Conservation (phyloP, 2,113 vertebrate genomes). For the Onychostruthus taczanowskii region DNA sequence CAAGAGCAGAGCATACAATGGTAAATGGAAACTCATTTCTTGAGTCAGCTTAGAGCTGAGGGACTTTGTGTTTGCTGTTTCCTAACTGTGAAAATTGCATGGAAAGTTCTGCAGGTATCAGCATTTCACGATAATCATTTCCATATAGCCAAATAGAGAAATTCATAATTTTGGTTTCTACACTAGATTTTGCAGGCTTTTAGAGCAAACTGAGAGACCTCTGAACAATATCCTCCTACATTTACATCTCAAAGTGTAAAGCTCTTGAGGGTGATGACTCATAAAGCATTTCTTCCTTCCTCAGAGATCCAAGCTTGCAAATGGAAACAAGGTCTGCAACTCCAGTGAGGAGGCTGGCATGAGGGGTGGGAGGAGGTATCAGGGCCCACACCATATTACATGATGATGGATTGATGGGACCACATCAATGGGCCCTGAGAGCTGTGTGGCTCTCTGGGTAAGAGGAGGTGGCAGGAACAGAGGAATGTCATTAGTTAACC, state of each 20-base stretch:
- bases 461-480: background rate
- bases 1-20: constrained; percentile 48
- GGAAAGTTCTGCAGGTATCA: constrained; percentile 67
- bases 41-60: constrained; percentile 22
- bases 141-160: constrained; percentile 58
- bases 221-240: constrained; percentile 47
- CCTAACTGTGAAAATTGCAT: constrained; percentile 56
- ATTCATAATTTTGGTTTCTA: constrained; percentile 36
- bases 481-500: background rate
- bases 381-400: background rate
- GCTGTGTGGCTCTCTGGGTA: background rate
- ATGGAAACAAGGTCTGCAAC: constrained; percentile 44
- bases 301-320: constrained; percentile 39
- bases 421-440: background rate
- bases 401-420: constrained; percentile 42
- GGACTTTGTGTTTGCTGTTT: constrained; percentile 54
- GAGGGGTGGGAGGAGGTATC: background rate
- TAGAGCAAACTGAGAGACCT: constrained; percentile 21
- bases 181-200: constrained; percentile 39
- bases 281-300: constrained; percentile 53
- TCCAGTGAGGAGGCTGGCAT: background rate
- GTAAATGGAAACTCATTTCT: constrained; percentile 47
- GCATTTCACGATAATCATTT: constrained; percentile 64
- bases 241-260: constrained; percentile 44
- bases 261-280: constrained; percentile 38